Evolutionary conservation across 1,140 invertebrate genomes (phyloP).

Genomic region (Caenorhabditis latens): DNA sequence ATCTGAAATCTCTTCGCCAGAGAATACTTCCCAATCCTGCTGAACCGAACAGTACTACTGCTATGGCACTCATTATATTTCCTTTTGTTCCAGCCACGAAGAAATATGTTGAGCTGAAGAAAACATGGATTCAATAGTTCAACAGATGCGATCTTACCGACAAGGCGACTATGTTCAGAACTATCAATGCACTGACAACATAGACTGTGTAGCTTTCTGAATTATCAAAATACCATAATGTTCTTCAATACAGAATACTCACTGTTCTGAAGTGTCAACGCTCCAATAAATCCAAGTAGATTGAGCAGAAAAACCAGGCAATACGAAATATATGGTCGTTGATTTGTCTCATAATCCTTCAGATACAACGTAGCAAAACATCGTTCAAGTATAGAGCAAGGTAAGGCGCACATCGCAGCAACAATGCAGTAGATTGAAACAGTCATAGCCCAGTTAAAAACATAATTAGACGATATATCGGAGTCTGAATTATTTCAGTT

Average conservation of each 20-base stretch:
- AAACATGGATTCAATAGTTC: too few species aligned
- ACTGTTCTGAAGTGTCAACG: not conserved
- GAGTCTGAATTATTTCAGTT: not conserved
- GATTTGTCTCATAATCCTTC: conserved; percentile 12
- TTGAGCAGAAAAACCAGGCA: not conserved
- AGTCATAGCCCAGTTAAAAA: conserved; percentile 12
- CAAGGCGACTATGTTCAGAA: not conserved
- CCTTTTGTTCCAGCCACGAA: not conserved
- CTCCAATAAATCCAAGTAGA: not conserved
- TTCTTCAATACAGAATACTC: not conserved
- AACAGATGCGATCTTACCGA: not conserved
- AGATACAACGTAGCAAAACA: conserved; percentile 7
- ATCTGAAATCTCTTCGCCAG: conserved; percentile 9
- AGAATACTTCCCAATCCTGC: not conserved
- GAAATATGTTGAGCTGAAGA: not conserved
- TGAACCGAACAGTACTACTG: not conserved
- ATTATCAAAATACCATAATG: not conserved
- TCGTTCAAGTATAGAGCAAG: not conserved
- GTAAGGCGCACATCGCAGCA: conserved; percentile 4
- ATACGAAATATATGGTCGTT: not conserved
- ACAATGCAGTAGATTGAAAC: not conserved
- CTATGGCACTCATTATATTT: conserved; percentile 4
- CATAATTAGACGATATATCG: not conserved
- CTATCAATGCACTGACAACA: not conserved
- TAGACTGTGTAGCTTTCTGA: conserved; percentile 6